These are phyloP conservation scores for Daubentonia madagascariensis DNA, from an alignment of 2,113 vertebrate species.

Conservation along the genomic window DNA sequence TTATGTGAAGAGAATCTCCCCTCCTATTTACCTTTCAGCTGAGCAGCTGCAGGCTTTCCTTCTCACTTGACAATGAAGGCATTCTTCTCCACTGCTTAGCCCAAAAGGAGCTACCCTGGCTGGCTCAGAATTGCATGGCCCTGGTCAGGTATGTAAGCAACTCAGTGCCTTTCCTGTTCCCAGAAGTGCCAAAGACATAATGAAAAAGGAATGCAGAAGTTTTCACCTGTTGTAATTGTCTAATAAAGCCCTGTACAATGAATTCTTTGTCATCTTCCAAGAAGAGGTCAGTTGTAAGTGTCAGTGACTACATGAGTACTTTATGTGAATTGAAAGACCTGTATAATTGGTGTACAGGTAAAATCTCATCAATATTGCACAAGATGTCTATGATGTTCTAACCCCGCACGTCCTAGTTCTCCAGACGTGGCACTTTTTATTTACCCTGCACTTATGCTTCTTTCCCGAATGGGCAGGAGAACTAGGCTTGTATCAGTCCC, in stretches of 20 bases:
- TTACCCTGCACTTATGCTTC: conserved; percentile 51
- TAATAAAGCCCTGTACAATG: conserved; percentile 76
- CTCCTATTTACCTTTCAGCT: conserved; percentile 77
- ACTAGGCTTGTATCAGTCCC: conserved; percentile 22
- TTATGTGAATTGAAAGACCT: conserved; percentile 76
- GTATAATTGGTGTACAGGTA: conserved; percentile 67
- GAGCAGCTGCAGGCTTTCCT: conserved; percentile 79
- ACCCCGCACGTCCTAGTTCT: conserved; percentile 67
- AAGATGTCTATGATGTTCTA: conserved; percentile 75
- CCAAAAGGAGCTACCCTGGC: conserved; percentile 70
- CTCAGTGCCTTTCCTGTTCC: conserved; percentile 79
- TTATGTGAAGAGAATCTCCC: conserved; percentile 71
- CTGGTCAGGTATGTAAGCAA: conserved; percentile 75
- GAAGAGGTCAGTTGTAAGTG: conserved; percentile 80
- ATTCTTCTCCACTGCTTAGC: conserved; percentile 73
- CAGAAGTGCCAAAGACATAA: conserved; percentile 81
- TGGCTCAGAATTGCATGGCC: conserved; percentile 64
- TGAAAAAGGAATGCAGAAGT: conserved; percentile 84
- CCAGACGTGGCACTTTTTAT: conserved; percentile 68
- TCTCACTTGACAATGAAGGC: conserved; percentile 79
- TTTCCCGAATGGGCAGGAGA: conserved; percentile 40
- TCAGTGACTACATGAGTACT: conserved; percentile 74
- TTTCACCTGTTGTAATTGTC: conserved; percentile 84
- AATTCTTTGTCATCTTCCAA: conserved; percentile 83
- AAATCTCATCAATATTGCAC: conserved; percentile 64